These are phyloP conservation scores for Phylloscopus trochiloides DNA, from an alignment of 2,113 vertebrate species.

Conservation along the genomic window DNA sequence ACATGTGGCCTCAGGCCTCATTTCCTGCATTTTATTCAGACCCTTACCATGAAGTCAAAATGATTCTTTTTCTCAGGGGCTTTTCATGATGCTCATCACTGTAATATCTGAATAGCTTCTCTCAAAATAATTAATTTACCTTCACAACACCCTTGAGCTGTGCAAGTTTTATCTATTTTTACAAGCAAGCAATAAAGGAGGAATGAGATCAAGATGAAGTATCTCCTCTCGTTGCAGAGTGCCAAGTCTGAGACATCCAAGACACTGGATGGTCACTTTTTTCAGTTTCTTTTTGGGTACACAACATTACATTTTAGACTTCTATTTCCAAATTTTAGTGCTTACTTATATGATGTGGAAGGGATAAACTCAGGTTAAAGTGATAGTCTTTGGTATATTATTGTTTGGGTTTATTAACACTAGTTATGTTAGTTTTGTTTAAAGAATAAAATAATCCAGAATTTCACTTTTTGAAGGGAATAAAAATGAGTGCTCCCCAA, in stretches of 20 bases:
- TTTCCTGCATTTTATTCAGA: conserved; percentile 20
- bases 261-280: background rate
- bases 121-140: conserved; percentile 48
- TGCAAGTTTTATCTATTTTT: background rate
- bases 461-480: background rate
- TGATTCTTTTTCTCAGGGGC: background rate
- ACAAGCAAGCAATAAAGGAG: background rate
- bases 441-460: background rate
- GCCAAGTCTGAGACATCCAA: background rate
- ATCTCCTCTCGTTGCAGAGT: background rate
- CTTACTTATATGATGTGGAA: accelerated
- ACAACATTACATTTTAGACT: background rate
- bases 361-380: background rate
- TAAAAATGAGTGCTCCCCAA: background rate
- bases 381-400: background rate
- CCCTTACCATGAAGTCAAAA: background rate
- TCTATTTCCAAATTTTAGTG: background rate
- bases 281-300: background rate
- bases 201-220: background rate
- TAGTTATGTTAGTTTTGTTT: background rate
- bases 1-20: background rate
- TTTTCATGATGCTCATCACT: background rate
- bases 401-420: background rate
- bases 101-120: conserved; percentile 5
- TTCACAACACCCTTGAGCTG: conserved; percentile 22